Conservation (phyloP, 1,140 invertebrate genomes). For the Drosophila parvula region DNA sequence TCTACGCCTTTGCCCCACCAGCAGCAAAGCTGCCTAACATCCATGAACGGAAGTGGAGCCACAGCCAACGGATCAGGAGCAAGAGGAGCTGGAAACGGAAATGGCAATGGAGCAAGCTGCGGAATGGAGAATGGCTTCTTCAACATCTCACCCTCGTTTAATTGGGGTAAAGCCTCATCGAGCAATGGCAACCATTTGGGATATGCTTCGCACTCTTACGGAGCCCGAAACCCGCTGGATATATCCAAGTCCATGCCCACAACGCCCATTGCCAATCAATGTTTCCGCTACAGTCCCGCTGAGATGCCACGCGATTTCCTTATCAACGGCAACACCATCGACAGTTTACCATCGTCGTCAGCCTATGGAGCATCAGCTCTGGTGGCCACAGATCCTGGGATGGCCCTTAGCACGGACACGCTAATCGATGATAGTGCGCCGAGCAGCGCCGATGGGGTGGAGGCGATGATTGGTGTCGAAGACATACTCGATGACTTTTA, state of each 20-base stretch:
- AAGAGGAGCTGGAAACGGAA: neutral
- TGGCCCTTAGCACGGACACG: conserved; percentile 52
- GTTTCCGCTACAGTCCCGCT: conserved; percentile 86
- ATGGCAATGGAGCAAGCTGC: conserved; percentile 21
- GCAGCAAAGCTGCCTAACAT: conserved; percentile 36
- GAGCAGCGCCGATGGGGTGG: conserved; percentile 65
- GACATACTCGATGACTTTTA: conserved; percentile 78
- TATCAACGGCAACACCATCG: conserved; percentile 86
- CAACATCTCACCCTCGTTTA: conserved; percentile 66
- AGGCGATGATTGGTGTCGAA: conserved; percentile 71
- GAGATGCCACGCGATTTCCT: conserved; percentile 85
- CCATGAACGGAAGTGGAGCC: conserved; percentile 29
- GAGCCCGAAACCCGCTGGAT: conserved; percentile 62
- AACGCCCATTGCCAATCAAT: conserved; percentile 85
- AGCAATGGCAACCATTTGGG: conserved; percentile 13
- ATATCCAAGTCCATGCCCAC: conserved; percentile 88
- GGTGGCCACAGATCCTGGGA: conserved; percentile 32
- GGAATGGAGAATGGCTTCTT: conserved; percentile 63
- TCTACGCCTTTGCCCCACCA: conserved; percentile 86
- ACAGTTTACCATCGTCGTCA: conserved; percentile 64
- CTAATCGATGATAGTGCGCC: conserved; percentile 66
- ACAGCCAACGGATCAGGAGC: neutral
- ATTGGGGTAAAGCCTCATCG: conserved; percentile 58
- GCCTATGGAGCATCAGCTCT: conserved; percentile 43
- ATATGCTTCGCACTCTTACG: conserved; percentile 31